Base-by-base conservation (phyloP, 2,888 invertebrate genomes). In the Heliconius ethilla region DNA sequence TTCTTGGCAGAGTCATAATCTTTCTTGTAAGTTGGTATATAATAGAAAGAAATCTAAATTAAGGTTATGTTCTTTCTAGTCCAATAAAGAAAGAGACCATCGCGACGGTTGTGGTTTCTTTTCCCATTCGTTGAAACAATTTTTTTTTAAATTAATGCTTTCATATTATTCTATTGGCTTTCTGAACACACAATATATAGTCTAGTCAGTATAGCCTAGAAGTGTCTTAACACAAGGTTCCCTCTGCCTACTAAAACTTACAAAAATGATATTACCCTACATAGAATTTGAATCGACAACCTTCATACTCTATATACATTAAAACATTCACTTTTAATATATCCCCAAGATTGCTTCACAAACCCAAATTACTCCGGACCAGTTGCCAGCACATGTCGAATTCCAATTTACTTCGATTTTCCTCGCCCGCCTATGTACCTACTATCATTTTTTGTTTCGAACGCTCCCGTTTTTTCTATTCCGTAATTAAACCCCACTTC, bases 331-430 rank as follows among this genome's bases (percentile, higher is more conserved):
- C n/a, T 69, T 67, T 18, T 69, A 45, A 75, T 79, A 65, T 67
- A 78, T 75, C 45, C 59, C 75, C 45, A 40, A 72, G 67, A 77
- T 76, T 77, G 40, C 76, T 45, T 70, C 27, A 74, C 79, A 40
- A 69, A 75, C 70, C 74, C 13, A 66, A 63, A 72, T 70, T 62
- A 75, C 72, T 63, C 75, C 74, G 76, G 63, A 67, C 76, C 80
- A 79, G 22, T 72, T 72, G 33, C 55, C 55, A 72, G 33, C 81
- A 81, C 76, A 81, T 80, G 81, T 81, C 77, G 80, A 80, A 86
- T 84, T 85, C 84, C 84, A 91, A 91, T 92, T 91, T 91, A 91
- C 86, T 79, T 78, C 91, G 85, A 92, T 92, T 92, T 89, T 90
- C 90, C 85, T 87, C 91, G 91, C 87, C 85, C 85, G 85, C 83